Conservation (phyloP, 2,888 invertebrate genomes). For the Pseudococcus longispinus region DNA sequence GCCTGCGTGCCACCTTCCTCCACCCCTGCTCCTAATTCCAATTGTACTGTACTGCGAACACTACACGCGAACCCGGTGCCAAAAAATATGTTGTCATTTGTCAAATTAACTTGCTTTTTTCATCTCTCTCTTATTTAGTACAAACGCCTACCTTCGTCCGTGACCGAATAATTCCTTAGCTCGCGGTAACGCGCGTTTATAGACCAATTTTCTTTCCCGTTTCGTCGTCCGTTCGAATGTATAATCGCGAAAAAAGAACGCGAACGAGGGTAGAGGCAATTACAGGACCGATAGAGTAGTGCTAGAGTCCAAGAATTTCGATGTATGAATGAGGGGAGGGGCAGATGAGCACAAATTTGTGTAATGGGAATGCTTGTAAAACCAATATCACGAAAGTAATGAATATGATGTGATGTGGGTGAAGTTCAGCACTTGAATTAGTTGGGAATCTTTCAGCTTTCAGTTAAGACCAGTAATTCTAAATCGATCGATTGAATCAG, state of each 20-base stretch:
- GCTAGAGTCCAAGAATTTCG: neutral
- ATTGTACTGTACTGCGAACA: neutral
- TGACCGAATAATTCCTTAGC: conserved; percentile 2
- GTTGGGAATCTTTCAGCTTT: too few relatives aligned
- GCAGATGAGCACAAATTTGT: too few relatives aligned
- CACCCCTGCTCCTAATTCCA: neutral
- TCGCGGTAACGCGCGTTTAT: neutral
- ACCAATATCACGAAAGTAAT: too few relatives aligned
- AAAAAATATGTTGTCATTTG: conserved; percentile 34
- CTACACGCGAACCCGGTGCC: neutral
- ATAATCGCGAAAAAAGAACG: neutral
- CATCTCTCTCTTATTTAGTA: neutral
- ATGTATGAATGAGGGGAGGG: too few relatives aligned
- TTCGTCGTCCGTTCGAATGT: neutral
- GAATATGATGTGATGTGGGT: too few relatives aligned
- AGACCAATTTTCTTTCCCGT: neutral
- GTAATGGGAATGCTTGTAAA: too few relatives aligned
- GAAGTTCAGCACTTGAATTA: too few relatives aligned
- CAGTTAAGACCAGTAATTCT: too few relatives aligned
- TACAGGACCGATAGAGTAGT: neutral
- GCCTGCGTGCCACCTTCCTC: neutral
- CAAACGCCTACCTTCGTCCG: conserved; percentile 25
- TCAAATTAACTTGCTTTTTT: conserved; percentile 23
- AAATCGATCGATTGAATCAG: too few relatives aligned
- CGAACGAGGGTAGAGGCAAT: neutral